Evolutionary conservation across 2,113 vertebrate genomes (phyloP).

Genomic region (Numida meleagris): DNA sequence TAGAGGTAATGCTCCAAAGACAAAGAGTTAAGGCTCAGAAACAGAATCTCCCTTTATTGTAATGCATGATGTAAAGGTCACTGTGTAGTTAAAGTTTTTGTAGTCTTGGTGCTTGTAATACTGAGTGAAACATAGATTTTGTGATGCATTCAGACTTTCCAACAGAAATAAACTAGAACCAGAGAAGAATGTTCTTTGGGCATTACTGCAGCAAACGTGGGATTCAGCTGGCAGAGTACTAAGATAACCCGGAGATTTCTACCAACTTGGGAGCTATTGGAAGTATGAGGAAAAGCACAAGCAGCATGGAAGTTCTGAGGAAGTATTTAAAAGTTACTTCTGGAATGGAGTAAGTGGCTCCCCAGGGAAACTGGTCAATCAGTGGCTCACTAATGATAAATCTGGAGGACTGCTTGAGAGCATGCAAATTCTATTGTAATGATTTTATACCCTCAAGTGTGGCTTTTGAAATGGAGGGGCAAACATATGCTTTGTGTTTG

Average conservation of each 20-base stretch:
- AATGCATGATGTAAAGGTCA: background rate
- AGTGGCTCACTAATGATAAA: background rate
- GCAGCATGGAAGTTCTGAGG: background rate
- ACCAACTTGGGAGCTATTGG: background rate
- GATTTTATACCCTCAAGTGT: background rate
- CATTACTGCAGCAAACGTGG: background rate
- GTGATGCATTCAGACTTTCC: background rate
- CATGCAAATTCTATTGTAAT: background rate
- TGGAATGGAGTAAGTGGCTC: background rate
- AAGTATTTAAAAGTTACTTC: background rate
- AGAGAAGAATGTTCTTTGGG: background rate
- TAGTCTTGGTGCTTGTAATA: background rate
- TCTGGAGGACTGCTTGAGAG: background rate
- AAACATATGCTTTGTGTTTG: background rate
- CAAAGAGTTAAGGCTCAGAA: background rate
- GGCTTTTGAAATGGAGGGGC: background rate
- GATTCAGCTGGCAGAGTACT: background rate
- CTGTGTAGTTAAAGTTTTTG: background rate
- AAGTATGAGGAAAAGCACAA: background rate
- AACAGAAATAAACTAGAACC: background rate
- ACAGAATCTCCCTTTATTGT: background rate
- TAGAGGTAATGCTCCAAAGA: background rate
- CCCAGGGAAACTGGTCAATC: background rate
- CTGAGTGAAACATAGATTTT: background rate
- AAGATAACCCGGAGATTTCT: background rate